A percentile compares a stretch with the other conserved stretches of the same genome.
phyloP scores from a whole-genome alignment of 1,140 invertebrate genomes.

The Dinothrombium tinctorium region DNA sequence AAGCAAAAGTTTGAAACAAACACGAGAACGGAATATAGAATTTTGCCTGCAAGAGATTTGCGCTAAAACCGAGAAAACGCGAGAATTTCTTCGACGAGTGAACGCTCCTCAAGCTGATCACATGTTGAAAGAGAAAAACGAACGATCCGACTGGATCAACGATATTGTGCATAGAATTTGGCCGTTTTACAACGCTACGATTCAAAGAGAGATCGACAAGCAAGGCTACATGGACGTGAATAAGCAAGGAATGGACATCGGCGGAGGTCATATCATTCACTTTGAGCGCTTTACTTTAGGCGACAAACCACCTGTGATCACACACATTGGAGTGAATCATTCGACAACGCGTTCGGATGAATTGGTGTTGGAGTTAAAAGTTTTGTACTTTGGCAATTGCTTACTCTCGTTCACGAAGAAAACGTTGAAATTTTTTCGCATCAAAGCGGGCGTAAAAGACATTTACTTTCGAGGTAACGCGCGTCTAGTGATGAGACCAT shows the following conservation, averaged over 20 bases:
- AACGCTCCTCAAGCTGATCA: background rate
- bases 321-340: background rate
- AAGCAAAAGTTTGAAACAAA: too few relatives aligned
- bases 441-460: background rate
- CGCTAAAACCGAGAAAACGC: too few relatives aligned
- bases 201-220: background rate
- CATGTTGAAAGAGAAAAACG: background rate
- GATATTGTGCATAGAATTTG: conserved; percentile 1
- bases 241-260: background rate
- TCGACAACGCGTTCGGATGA: background rate
- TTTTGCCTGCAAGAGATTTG: too few relatives aligned
- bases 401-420: background rate
- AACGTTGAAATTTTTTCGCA: background rate
- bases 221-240: background rate
- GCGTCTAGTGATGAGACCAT: background rate
- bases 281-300: conserved; percentile 4
- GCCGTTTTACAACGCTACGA: conserved; percentile 1
- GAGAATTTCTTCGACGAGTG: background rate
- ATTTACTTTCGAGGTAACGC: background rate
- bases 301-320: conserved; percentile 4
- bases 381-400: conserved; percentile 6
- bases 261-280: background rate
- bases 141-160: background rate
- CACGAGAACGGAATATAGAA: too few relatives aligned
- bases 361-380: background rate